Evolutionary conservation across 2,888 invertebrate species (phyloP).

Genomic region (Eremobia ochroleuca): DNA sequence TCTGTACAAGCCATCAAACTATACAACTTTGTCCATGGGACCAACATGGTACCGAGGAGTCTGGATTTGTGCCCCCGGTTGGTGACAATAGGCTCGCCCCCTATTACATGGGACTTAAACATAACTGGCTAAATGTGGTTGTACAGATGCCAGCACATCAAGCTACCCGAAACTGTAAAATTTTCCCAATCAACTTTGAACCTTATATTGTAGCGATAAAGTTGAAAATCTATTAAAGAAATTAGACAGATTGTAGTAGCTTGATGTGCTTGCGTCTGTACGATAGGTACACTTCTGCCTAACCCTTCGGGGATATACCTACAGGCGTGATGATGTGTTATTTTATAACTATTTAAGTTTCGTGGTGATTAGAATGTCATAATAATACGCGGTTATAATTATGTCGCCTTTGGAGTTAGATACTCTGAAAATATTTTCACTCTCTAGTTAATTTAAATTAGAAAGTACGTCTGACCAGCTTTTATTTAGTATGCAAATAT

Average conservation of each 20-base stretch:
- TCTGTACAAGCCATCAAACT: too few relatives aligned
- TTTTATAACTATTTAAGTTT: background rate
- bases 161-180: too few relatives aligned
- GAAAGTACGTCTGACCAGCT: conserved; percentile 38
- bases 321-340: background rate
- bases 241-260: too few relatives aligned
- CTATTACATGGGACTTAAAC: background rate
- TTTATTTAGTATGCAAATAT: conserved; percentile 57
- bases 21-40: too few relatives aligned
- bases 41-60: background rate
- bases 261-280: too few relatives aligned
- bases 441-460: conserved; percentile 44
- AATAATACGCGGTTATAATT: background rate
- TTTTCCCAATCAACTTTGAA: too few relatives aligned
- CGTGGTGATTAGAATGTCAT: too few relatives aligned
- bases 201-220: too few relatives aligned
- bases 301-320: background rate
- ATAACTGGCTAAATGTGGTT: background rate
- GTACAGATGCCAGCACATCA: too few relatives aligned
- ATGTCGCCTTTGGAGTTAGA: conserved; percentile 12
- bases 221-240: too few relatives aligned
- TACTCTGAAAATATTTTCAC: conserved; percentile 25
- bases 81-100: background rate
- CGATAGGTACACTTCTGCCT: too few relatives aligned
- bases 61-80: background rate